These are phyloP conservation scores for Abrostola triplasia DNA, from an alignment of 2,888 invertebrate species.

Conservation along the genomic window DNA sequence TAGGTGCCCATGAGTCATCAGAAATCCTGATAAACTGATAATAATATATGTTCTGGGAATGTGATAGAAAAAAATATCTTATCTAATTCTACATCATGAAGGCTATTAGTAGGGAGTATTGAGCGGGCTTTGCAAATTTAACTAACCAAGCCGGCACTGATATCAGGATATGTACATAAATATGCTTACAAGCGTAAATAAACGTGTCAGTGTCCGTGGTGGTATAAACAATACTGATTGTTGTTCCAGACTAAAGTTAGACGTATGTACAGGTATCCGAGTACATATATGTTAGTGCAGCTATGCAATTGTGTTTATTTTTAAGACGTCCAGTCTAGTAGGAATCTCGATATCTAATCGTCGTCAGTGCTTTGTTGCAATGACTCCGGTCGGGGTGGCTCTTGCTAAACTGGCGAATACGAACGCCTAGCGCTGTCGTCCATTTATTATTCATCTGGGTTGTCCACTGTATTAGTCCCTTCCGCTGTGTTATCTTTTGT, in stretches of 20 bases:
- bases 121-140: conserved; percentile 14
- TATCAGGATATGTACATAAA: conserved; percentile 35
- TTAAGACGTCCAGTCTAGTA: conserved; percentile 71
- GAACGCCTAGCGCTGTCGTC: conserved; percentile 63
- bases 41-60: conserved; percentile 7
- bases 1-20: conserved; percentile 15
- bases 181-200: conserved; percentile 50
- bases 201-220: conserved; percentile 41
- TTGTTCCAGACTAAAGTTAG: conserved; percentile 60
- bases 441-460: conserved; percentile 75
- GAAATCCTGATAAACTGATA: conserved; percentile 9
- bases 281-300: conserved; percentile 60
- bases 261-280: conserved; percentile 34
- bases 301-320: conserved; percentile 83
- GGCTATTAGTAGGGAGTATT: conserved; percentile 10
- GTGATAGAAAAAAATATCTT: conserved; percentile 19
- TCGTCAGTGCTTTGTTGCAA: conserved; percentile 26
- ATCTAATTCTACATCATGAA: conserved; percentile 13
- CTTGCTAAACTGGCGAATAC: conserved; percentile 72
- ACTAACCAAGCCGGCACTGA: conserved; percentile 12
- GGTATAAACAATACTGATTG: conserved; percentile 66
- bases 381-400: conserved; percentile 66
- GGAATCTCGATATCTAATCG: conserved; percentile 58
- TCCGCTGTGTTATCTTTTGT: conserved; percentile 57
- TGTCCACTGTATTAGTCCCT: conserved; percentile 67